Evolutionary conservation across 2,797 vertebrate species (phyloP).

Genomic region (Hemibagrus guttatus): DNA sequence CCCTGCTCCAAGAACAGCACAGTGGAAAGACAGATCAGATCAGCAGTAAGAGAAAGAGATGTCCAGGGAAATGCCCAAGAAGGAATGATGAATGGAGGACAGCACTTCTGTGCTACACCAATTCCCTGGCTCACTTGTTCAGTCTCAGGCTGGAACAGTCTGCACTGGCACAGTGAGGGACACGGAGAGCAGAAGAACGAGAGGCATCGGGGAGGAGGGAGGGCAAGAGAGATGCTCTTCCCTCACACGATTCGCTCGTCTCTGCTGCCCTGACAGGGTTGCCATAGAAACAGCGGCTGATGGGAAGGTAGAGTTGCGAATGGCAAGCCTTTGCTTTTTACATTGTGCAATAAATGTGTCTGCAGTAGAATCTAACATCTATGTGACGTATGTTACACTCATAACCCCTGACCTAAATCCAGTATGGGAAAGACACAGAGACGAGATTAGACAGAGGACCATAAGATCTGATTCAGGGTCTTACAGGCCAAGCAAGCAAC

Average conservation of each 20-base stretch:
- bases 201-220: slow-evolving; percentile 51
- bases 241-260: slow-evolving; percentile 78
- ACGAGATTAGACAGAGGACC: background rate
- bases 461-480: background rate
- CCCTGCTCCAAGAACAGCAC: slow-evolving; percentile 54
- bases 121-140: slow-evolving; percentile 53
- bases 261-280: slow-evolving; percentile 77
- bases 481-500: background rate
- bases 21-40: background rate
- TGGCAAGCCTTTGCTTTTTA: slow-evolving; percentile 55
- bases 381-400: slow-evolving; percentile 41
- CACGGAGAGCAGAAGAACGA: slow-evolving; percentile 35
- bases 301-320: slow-evolving; percentile 65
- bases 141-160: slow-evolving; percentile 51
- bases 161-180: slow-evolving; percentile 59
- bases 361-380: slow-evolving; percentile 52
- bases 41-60: background rate
- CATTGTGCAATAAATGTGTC: slow-evolving; percentile 55
- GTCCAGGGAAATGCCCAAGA: background rate
- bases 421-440: background rate
- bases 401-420: slow-evolving; percentile 37
- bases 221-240: slow-evolving; percentile 69
- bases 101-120: slow-evolving; percentile 56
- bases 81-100: slow-evolving; percentile 42
- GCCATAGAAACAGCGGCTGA: slow-evolving; percentile 72